Conservation (phyloP, 2,797 vertebrate species). For the Rachycentron canadum region DNA sequence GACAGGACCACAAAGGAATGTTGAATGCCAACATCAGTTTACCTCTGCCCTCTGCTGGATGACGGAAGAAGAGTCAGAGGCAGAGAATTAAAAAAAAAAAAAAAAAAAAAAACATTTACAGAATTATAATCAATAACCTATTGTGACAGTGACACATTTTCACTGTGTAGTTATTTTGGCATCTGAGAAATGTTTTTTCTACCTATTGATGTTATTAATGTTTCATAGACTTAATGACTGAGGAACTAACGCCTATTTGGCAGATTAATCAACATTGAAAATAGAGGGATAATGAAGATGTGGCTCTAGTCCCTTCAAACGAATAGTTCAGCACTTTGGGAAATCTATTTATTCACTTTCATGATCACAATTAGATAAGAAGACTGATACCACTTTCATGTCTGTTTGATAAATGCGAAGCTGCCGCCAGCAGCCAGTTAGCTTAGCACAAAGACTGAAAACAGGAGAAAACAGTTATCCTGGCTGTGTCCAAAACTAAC, state of each 20-base stretch:
- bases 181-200: neutral
- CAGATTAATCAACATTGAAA: neutral
- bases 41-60: conserved; percentile 82
- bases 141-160: neutral
- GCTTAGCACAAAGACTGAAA: neutral
- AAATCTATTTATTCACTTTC: neutral
- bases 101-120: neutral
- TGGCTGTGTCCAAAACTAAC: neutral
- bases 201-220: neutral
- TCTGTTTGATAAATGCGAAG: neutral
- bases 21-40: conserved; percentile 45
- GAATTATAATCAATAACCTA: neutral
- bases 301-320: neutral
- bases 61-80: conserved; percentile 16
- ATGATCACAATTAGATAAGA: neutral
- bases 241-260: neutral
- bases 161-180: neutral
- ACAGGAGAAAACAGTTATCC: neutral
- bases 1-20: conserved; percentile 79
- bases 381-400: neutral
- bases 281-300: neutral
- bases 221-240: neutral
- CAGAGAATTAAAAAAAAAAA: neutral
- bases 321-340: neutral
- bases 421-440: neutral